Base-by-base conservation (phyloP, 2,797 vertebrate species). In the Rhinoraja longicauda region DNA sequence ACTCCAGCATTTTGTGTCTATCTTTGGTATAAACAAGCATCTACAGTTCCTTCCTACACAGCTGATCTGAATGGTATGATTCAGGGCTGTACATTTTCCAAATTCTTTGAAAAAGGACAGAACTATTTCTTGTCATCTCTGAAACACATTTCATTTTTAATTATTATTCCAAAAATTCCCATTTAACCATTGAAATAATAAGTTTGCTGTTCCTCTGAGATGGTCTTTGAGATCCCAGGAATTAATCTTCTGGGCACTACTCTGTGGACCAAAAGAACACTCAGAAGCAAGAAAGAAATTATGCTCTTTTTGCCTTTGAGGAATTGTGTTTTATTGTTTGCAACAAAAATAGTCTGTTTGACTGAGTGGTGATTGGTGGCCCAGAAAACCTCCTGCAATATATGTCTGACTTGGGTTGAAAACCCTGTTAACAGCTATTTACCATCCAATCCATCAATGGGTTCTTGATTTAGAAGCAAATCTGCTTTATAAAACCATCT, bases 401-500 rank as follows among this genome's bases (percentile, higher is more conserved):
- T 64, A 36, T 19, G 15, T 67, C 62, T 62, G 67, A 88, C 59
- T 21, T 21, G 62, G 32, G n/a, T 67, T 64, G 62, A 84, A 15
- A 67, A 88, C 17, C 6, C n/a, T 36, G 67, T 67, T n/a, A 88
- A 88, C 59, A 67, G 62, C 59, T 88, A 67, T 13, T 67, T 67
- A 67, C 84, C 24, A 36, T 67, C 84, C 62, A 88, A 67, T 88
- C 84, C 17, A 88, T 88, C 62, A 88, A 8, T 67, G 29, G 59
- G 67, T 67, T 88, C n/a, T 67, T 64, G 15, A 88, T 4, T 67
- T 84, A 67, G 59, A 36, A 88, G 29, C 62, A 88, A 67, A 1
- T 59, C n/a, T 36, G 84, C 7, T 88, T 88, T 88, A 88, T 32
- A 88, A 64, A n/a, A 64, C 82, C 59, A 88, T 88, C 82, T 62